These are phyloP conservation scores for Pseudochirops corinnae DNA, from an alignment of 2,797 vertebrate genomes.

Conservation along the genomic window DNA sequence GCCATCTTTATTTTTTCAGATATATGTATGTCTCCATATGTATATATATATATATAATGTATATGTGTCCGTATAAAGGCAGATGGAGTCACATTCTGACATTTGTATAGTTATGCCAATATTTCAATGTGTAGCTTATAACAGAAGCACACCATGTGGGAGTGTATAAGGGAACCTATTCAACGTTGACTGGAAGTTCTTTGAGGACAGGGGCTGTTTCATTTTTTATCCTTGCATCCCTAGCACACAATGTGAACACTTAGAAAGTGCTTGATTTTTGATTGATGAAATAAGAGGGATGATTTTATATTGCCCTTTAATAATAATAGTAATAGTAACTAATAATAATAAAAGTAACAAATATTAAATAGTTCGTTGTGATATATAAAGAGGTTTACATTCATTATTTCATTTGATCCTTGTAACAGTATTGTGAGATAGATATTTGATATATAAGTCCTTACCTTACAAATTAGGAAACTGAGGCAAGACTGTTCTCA, in stretches of 20 bases:
- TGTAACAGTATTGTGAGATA: neutral
- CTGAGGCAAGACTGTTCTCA: neutral
- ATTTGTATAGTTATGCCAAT: neutral
- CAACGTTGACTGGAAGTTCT: neutral
- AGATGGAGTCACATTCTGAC: neutral
- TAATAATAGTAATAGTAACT: neutral
- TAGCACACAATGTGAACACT: neutral
- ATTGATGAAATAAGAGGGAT: neutral
- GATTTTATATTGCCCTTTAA: neutral
- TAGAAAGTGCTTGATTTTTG: neutral
- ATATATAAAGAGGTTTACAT: neutral
- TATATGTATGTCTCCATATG: neutral
- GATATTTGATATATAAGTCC: neutral
- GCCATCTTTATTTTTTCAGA: neutral
- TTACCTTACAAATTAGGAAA: neutral
- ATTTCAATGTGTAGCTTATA: neutral
- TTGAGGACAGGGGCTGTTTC: neutral
- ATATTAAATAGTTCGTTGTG: neutral
- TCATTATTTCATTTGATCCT: neutral
- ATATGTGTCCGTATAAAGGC: neutral
- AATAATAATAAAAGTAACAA: neutral
- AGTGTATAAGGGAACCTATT: neutral
- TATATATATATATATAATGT: neutral
- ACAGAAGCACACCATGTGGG: neutral
- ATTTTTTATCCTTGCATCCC: neutral